Percentiles rank a stretch among this genome's conserved stretches.
Conservation (phyloP, 1,140 invertebrate species). For the Lysiphlebus fabarum region DNA sequence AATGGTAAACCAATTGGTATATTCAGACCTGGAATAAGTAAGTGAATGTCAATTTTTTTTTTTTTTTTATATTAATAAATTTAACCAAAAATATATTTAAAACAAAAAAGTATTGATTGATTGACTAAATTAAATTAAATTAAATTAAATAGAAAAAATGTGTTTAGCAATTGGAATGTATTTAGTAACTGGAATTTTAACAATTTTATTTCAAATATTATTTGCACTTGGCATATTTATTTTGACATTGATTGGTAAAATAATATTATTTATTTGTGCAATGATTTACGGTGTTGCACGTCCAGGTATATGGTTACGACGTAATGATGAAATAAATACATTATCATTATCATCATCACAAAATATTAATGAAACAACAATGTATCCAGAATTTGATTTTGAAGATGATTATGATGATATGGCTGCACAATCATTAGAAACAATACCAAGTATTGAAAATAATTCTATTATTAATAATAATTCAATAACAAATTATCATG, state of each 20-base stretch:
- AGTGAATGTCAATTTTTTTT: constrained; percentile 27
- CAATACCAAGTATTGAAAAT: constrained; percentile 27
- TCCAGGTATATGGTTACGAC: constrained; percentile 15
- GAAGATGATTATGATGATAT: constrained; percentile 35
- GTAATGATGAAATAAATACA: constrained; percentile 4
- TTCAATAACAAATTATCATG: too few species aligned
- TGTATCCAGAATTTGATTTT: constrained; percentile 40
- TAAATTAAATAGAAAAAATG: constrained; percentile 31
- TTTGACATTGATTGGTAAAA: constrained; percentile 34
- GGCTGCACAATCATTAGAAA: constrained; percentile 35
- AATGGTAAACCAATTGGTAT: constrained; percentile 65
- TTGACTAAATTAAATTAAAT: neutral
- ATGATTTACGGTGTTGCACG: constrained; percentile 33
- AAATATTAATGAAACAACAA: constrained; percentile 26
- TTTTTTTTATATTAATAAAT: neutral
- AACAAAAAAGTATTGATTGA: neutral
- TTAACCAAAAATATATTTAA: neutral
- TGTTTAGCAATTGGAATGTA: constrained; percentile 46
- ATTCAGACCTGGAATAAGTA: constrained; percentile 65
- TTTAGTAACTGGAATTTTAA: constrained; percentile 35
- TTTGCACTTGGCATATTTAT: constrained; percentile 36
- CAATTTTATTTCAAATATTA: constrained; percentile 33
- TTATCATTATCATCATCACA: too few species aligned
- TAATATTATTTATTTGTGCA: constrained; percentile 36
- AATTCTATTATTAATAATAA: neutral